phyloP scores from a whole-genome alignment of 2,797 vertebrate genomes.

The Lepilemur septentrionalis region DNA sequence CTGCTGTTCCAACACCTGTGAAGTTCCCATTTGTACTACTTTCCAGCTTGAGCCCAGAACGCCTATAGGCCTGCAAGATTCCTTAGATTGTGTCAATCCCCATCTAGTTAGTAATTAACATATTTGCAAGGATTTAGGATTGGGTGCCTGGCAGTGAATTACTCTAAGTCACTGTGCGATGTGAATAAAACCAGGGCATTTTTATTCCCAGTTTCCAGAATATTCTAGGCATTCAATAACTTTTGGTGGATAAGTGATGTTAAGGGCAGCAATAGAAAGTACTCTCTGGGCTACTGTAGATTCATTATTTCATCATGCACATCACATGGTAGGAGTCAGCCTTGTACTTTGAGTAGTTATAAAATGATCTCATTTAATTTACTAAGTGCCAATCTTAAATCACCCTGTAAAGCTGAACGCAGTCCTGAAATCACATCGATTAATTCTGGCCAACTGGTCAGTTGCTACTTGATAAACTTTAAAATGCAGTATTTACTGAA shows the following conservation, averaged over 20 bases:
- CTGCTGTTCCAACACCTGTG: not conserved
- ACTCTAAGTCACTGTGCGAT: conserved; percentile 7
- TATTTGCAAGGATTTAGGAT: not conserved
- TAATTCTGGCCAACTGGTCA: conserved; percentile 27
- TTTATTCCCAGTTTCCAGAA: conserved; percentile 37
- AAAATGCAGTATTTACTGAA: conserved; percentile 7
- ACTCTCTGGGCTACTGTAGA: too few relatives aligned
- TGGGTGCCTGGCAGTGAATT: not conserved
- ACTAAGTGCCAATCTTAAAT: conserved; percentile 63
- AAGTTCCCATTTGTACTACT: not conserved
- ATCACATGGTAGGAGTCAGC: not conserved
- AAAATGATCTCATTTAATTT: conserved; percentile 73
- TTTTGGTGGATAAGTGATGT: not conserved
- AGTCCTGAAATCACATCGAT: not conserved
- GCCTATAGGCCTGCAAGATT: not conserved
- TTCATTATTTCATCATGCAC: not conserved
- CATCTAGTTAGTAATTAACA: not conserved
- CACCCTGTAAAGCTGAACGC: not conserved
- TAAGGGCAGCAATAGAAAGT: not conserved
- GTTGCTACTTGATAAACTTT: conserved; percentile 18
- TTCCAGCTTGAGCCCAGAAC: not conserved
- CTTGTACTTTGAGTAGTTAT: not conserved
- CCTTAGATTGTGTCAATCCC: not conserved
- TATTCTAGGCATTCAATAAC: not conserved
- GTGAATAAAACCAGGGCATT: conserved; percentile 5